Percentiles rank a stretch among this genome's conserved stretches.
These are phyloP conservation scores for Chlorops oryzae DNA, from an alignment of 1,140 invertebrate genomes.

Conservation along the genomic window DNA sequence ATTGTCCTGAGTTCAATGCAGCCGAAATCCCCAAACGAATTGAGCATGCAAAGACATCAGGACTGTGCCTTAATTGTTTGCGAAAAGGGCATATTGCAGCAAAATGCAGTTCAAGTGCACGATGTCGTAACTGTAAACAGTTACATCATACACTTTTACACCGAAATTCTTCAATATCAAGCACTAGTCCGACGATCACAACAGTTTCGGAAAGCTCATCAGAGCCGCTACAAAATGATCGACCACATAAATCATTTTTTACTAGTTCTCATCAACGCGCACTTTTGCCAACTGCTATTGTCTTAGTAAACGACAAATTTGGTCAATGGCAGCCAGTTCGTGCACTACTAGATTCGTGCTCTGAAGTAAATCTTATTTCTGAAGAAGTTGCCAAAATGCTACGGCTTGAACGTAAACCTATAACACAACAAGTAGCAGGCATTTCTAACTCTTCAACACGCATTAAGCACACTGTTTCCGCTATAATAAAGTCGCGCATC, in stretches of 20 bases:
- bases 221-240: too few species aligned
- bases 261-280: background rate
- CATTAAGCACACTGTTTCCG: background rate
- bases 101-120: too few species aligned
- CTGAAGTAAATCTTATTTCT: conserved; percentile 11
- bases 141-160: too few species aligned
- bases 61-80: too few species aligned
- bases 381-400: conserved; percentile 8
- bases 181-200: too few species aligned
- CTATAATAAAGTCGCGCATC: conserved; percentile 6
- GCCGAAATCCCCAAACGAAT: too few species aligned
- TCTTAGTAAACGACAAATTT: conserved; percentile 10
- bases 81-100: too few species aligned
- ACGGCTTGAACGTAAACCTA: conserved; percentile 1
- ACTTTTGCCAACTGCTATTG: conserved; percentile 10
- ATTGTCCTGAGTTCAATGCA: background rate
- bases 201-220: too few species aligned
- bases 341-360: conserved; percentile 12
- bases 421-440: conserved; percentile 4
- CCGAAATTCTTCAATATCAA: too few species aligned
- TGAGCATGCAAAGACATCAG: too few species aligned
- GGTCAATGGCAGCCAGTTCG: conserved; percentile 6
- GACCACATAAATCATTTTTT: too few species aligned
- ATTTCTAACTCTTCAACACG: conserved; percentile 1
- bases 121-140: too few species aligned